These are phyloP conservation scores for Abrostola tripartita DNA, from an alignment of 2,888 invertebrate species.

Conservation along the genomic window DNA sequence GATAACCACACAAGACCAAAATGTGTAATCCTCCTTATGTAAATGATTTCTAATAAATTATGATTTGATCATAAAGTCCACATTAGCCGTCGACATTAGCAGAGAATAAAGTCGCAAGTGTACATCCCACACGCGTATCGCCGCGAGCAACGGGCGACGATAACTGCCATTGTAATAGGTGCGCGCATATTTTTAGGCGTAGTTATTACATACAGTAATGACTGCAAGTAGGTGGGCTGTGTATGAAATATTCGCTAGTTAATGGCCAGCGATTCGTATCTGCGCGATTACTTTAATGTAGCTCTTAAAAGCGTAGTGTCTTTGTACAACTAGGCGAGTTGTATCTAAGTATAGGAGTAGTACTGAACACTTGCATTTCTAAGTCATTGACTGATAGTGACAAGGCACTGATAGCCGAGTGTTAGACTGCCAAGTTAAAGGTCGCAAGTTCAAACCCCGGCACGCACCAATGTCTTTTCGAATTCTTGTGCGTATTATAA, in stretches of 20 bases:
- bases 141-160: constrained; percentile 63
- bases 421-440: no score
- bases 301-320: constrained; percentile 22
- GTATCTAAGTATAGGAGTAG: not conserved
- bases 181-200: constrained; percentile 67
- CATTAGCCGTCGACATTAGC: not conserved
- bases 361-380: no score
- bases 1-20: no score
- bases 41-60: no score
- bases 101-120: constrained; percentile 36
- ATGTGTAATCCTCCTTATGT: no score
- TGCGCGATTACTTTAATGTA: constrained; percentile 43
- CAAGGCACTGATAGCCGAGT: no score
- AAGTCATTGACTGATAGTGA: no score
- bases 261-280: constrained; percentile 30
- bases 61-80: no score
- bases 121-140: constrained; percentile 48
- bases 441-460: no score
- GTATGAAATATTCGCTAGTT: constrained; percentile 33
- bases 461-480: no score
- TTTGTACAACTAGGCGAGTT: not conserved
- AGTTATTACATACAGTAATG: constrained; percentile 59
- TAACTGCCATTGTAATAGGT: constrained; percentile 72
- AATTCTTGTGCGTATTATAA: no score
- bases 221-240: constrained; percentile 45